Evolutionary conservation across 2,888 invertebrate genomes (phyloP).

Genomic region (Oscheius sp.): DNA sequence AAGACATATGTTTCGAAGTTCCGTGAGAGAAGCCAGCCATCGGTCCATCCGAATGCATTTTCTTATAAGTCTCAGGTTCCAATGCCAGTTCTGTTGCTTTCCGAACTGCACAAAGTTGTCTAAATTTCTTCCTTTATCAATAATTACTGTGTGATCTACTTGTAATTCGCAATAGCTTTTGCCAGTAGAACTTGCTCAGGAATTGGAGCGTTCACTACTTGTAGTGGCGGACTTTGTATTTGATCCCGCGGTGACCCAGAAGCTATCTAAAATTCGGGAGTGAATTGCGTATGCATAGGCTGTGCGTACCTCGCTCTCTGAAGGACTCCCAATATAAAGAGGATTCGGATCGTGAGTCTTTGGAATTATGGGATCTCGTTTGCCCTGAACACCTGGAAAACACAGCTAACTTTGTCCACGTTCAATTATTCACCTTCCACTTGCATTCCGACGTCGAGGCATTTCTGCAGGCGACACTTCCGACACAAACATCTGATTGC

Average conservation of each 20-base stretch:
- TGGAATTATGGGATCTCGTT: constrained; percentile 11
- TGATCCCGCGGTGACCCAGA: background rate
- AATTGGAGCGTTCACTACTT: too few relatives aligned
- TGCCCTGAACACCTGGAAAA: constrained; percentile 3
- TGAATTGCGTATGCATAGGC: background rate
- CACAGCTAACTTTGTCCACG: background rate
- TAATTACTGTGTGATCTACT: background rate
- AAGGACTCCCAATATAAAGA: background rate
- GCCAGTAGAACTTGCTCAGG: background rate
- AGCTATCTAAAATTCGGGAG: background rate
- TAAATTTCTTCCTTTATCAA: background rate
- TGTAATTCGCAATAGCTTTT: constrained; percentile 1
- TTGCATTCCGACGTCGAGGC: constrained; percentile 11
- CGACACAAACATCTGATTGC: constrained; percentile 12
- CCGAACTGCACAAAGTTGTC: background rate
- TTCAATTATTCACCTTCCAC: background rate
- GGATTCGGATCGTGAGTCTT: constrained; percentile 8
- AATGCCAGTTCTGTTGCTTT: constrained; percentile 16
- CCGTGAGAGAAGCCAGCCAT: background rate
- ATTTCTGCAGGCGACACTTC: constrained; percentile 12
- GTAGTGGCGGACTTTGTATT: background rate
- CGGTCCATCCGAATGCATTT: background rate
- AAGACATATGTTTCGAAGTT: constrained; percentile 4
- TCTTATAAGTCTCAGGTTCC: constrained; percentile 8
- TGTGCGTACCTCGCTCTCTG: constrained; percentile 12